Evolutionary conservation across 2,888 invertebrate species (phyloP), one percentile per base, ranked within the genome.

Genomic region (Hydrotaea diabolus): DNA sequence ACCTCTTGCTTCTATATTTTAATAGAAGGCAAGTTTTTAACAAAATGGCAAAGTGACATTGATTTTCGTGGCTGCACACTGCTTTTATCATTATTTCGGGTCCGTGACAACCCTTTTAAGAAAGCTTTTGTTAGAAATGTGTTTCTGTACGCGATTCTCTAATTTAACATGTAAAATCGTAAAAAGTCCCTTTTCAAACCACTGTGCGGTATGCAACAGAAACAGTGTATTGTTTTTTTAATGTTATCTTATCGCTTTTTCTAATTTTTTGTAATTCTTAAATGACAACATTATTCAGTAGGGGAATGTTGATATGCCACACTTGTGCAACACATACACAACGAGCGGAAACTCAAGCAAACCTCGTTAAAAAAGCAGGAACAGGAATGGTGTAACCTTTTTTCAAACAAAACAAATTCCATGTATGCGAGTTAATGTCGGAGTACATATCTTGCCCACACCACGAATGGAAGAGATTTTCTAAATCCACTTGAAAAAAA

Each of bases 241-340:
- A 64, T 59, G 62, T 80, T 72, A 77, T 76, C 79, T 83, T 83
- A 83, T 83, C 83, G 77, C 77, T 69, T 72, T 79, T 1, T 64
- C 57, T 79, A 80, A 73, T 83, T 80, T 83, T 78, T 83, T 59
- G 31, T 74, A 80, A 80, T 83, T 77, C 73, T 77, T 73, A 77
- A 80, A 80, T 77, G 77, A 66, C 49, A 73, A 23, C 49, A 69
- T 59, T 57, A 80, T 77, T 69, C 69, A 77, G 53, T 57, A 66
- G 59, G 83, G 76, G 73, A 77, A 62, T 64, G 77, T 31, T 49
- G 31, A 62, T 64, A 80, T 59, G 66, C 72, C 57, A 46, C 19
- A 59, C 59, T 69, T 83, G 26, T 76, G 57, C 76, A 1, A 21
- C 5, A 31, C 31, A 43, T 43, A 31, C 59, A 26, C 13, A 59